Percentiles rank a stretch among this genome's conserved stretches.
Evolutionary conservation across 2,888 invertebrate species (phyloP).

Genomic region (Theretra japonica): DNA sequence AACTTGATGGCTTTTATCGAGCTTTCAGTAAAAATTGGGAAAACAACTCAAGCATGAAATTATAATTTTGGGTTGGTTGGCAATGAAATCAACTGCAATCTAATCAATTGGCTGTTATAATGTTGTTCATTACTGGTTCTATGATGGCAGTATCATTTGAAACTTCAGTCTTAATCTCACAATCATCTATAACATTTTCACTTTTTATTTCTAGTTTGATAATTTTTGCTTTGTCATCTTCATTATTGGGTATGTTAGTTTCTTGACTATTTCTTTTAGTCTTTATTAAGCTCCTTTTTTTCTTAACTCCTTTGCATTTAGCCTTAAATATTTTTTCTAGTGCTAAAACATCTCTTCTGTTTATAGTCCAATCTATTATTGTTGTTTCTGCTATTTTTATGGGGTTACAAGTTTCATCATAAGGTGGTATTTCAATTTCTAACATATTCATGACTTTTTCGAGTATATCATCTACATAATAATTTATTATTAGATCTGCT

Average conservation of each 20-base stretch:
- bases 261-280: constrained; percentile 59
- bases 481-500: constrained; percentile 94
- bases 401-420: constrained; percentile 87
- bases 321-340: constrained; percentile 85
- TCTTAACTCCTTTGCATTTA: constrained; percentile 79
- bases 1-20: no score
- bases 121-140: constrained; percentile 35
- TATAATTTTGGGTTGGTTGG: no score
- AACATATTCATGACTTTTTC: constrained; percentile 90
- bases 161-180: constrained; percentile 39
- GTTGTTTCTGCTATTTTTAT: constrained; percentile 80
- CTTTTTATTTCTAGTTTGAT: constrained; percentile 59
- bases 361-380: constrained; percentile 90
- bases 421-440: constrained; percentile 89
- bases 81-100: not conserved
- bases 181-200: constrained; percentile 15
- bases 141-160: constrained; percentile 29
- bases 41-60: no score
- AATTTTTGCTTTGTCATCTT: constrained; percentile 61
- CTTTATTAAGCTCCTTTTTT: constrained; percentile 71
- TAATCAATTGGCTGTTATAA: constrained; percentile 34
- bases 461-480: constrained; percentile 94
- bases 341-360: constrained; percentile 83
- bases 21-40: no score
- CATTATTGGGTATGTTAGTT: constrained; percentile 33